A percentile compares a stretch with the other conserved stretches of the same genome.
Evolutionary conservation across 2,888 invertebrate species (phyloP).

Genomic region (Thera obeliscata): DNA sequence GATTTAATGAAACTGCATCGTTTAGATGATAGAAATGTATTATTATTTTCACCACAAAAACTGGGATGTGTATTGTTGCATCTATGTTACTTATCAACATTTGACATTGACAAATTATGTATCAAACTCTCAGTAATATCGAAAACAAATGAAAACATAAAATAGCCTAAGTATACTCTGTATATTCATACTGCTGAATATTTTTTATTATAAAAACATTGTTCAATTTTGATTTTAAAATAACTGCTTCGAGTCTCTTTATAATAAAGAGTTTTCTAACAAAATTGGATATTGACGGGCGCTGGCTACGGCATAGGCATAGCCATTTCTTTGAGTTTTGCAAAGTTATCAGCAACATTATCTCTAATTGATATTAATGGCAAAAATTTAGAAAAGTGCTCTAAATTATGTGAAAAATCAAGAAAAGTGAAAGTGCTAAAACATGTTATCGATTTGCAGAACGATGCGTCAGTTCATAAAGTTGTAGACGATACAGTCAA

Average conservation of each 20-base stretch:
- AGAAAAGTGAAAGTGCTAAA: slow-evolving; percentile 50
- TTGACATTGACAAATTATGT: no score
- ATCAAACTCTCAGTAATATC: no score
- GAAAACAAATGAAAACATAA: no score
- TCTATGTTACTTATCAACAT: no score
- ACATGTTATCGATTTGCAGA: slow-evolving; percentile 48
- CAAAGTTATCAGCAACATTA: slow-evolving; percentile 55
- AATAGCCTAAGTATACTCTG: no score
- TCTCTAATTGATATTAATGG: slow-evolving; percentile 52
- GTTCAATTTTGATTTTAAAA: background rate
- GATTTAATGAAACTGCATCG: slow-evolving; percentile 10
- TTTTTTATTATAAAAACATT: background rate
- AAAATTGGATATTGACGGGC: slow-evolving; percentile 57
- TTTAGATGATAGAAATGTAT: no score
- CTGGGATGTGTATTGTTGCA: no score
- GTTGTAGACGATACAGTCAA: slow-evolving; percentile 47
- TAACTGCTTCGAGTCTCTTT: background rate
- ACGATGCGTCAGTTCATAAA: slow-evolving; percentile 47
- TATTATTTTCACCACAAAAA: no score
- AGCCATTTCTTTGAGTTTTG: slow-evolving; percentile 53
- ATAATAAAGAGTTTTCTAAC: slow-evolving; percentile 51
- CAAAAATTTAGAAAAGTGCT: slow-evolving; percentile 46
- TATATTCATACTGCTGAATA: no score
- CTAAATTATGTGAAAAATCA: slow-evolving; percentile 48
- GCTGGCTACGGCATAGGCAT: slow-evolving; percentile 59